Base-by-base conservation (phyloP, 1,140 invertebrate genomes). In the Tetragonula clypearis region DNA sequence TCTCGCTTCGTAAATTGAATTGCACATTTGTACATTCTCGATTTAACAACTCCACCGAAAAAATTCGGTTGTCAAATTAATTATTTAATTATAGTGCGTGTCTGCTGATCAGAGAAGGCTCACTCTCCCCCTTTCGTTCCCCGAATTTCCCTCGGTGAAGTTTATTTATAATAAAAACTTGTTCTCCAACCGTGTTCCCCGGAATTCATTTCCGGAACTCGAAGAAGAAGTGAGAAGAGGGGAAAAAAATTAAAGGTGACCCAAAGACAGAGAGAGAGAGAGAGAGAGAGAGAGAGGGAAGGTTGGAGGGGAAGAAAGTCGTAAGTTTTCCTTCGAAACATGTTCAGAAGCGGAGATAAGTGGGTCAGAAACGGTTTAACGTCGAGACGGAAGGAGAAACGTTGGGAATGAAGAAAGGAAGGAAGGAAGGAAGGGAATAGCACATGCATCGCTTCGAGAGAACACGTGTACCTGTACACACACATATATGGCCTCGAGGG, bases 351-450 rank as follows among this genome's bases (percentile, higher is more conserved):
- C 49, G 49, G 62, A 35, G 35, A 41, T 23, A 82, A 82, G 53
- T 77, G 56, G 81, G 73, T 77, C 81, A 75, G 73, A 82, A 74
- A 65, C 72, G 71, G 73, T 53, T 82, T 76, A 68, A 66, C 58
- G 60, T 3, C n/a, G 69, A 14, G 14, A 30, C 56, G 30, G 1
- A 11, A 12, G 15, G 23, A 21, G 30, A 26, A 55, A 65, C 41
- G 58, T 5, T 23, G 78, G 17, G 35, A 58, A 66, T 12, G 1
- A 9, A 19, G 56, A 2, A 58, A 17, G 15, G 56, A 19, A 58
- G 19, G n/a, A 19, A 58, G 19, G n/a, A 11, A 41, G 41, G 30
- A 21, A n/a, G 68, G 23, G 56, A 69, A 79, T 68, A n/a, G n/a
- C 65, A 55, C 30, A 30, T 30, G 30, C 14, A n/a, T 4, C 9